A percentile compares a stretch with the other conserved stretches of the same genome.
Evolutionary conservation across 2,113 vertebrate genomes (phyloP).

Genomic region (Melanostigma gelatinosum): DNA sequence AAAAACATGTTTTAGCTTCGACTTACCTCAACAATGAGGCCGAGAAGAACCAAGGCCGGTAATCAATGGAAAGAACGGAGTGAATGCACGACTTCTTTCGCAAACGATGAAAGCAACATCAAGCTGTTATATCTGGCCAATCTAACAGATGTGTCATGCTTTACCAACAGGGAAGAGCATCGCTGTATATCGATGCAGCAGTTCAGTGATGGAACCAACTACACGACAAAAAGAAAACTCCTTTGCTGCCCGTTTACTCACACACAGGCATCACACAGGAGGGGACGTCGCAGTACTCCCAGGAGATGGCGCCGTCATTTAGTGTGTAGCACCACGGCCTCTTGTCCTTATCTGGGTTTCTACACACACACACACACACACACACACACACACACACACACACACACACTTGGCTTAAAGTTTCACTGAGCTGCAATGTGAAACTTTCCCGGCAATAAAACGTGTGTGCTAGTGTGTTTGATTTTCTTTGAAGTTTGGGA

Average conservation of each 20-base stretch:
- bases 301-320: conserved; percentile 86
- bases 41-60: background rate
- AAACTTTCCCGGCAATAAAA: background rate
- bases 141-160: background rate
- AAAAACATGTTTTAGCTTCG: background rate
- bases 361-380: conserved; percentile 64
- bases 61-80: background rate
- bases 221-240: background rate
- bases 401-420: no score
- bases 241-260: conserved; percentile 63
- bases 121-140: background rate
- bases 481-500: conserved; percentile 22
- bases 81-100: background rate
- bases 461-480: background rate
- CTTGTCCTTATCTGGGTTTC: conserved; percentile 91
- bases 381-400: no score
- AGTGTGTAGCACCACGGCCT: conserved; percentile 93
- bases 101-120: background rate
- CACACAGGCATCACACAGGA: conserved; percentile 75
- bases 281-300: conserved; percentile 89
- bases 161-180: background rate
- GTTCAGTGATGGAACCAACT: background rate
- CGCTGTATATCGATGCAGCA: no score
- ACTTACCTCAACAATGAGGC: background rate
- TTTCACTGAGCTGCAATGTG: conserved; percentile 6